Evolutionary conservation across 2,797 vertebrate genomes (phyloP).

Genomic region (Vireo griseus): DNA sequence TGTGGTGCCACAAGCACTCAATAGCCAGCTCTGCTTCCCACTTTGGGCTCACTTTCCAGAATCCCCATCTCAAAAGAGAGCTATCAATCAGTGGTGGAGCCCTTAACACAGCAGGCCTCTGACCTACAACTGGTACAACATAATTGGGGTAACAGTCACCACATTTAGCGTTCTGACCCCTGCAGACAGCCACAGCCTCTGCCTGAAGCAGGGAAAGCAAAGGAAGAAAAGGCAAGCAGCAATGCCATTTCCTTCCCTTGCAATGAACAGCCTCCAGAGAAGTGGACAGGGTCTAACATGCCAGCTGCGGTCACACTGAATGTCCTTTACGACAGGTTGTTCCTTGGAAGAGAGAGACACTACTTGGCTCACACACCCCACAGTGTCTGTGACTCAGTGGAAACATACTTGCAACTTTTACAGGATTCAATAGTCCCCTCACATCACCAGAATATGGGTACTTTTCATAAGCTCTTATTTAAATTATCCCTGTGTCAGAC

Average conservation of each 20-base stretch:
- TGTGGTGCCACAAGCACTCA: background rate
- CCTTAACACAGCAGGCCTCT: background rate
- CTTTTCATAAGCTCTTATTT: background rate
- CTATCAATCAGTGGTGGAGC: background rate
- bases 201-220: background rate
- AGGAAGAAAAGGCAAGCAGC: background rate
- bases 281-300: background rate
- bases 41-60: background rate
- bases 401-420: background rate
- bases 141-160: background rate
- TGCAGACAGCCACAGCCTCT: background rate
- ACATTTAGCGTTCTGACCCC: background rate
- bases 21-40: background rate
- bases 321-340: background rate
- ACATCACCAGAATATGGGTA: background rate
- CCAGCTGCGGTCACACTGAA: background rate
- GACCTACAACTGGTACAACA: background rate
- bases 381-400: background rate
- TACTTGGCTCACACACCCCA: background rate
- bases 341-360: background rate
- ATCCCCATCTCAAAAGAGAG: background rate
- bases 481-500: background rate
- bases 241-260: background rate
- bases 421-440: background rate
- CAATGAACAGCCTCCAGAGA: background rate